phyloP scores from a whole-genome alignment of 2,113 vertebrate species.

The Labrus mixtus region DNA sequence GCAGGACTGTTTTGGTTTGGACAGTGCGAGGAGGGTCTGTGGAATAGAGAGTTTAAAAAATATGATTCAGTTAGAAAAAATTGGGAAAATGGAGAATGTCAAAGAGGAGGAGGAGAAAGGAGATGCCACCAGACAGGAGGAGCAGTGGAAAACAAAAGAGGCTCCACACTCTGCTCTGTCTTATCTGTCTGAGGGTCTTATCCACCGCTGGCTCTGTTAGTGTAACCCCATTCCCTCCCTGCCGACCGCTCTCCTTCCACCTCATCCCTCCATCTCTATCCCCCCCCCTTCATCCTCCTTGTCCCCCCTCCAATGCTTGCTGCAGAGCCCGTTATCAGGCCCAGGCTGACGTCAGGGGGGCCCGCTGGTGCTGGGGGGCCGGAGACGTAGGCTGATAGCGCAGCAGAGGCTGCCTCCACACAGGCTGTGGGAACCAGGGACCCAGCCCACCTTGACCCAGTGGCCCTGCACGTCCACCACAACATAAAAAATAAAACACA shows the following conservation, averaged over 20 bases:
- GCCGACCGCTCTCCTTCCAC: conserved; percentile 55
- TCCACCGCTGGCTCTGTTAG: conserved; percentile 86
- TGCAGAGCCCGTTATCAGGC: conserved; percentile 77
- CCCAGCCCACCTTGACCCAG: conserved; percentile 72
- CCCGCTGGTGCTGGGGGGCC: conserved; percentile 75
- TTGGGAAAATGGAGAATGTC: conserved; percentile 44
- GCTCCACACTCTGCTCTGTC: conserved; percentile 77
- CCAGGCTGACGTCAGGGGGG: conserved; percentile 79
- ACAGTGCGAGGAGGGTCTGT: conserved; percentile 50
- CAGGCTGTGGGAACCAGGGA: conserved; percentile 79
- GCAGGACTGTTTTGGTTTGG: conserved; percentile 68
- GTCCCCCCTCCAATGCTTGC: conserved; percentile 32
- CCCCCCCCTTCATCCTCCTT: conserved; percentile 3
- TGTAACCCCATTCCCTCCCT: conserved; percentile 80
- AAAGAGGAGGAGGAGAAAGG: conserved; percentile 49
- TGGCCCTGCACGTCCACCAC: conserved; percentile 76
- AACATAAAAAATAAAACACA: conserved; percentile 23
- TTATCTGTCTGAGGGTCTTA: conserved; percentile 86
- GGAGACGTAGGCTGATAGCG: conserved; percentile 81
- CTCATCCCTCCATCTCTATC: conserved; percentile 67
- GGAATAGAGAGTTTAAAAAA: conserved; percentile 42
- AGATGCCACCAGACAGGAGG: conserved; percentile 80
- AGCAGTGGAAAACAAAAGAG: conserved; percentile 85
- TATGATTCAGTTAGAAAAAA: conserved; percentile 14
- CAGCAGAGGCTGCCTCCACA: conserved; percentile 72